Evolutionary conservation across 1,140 invertebrate genomes (phyloP).

Genomic region (Hetaerina americana): DNA sequence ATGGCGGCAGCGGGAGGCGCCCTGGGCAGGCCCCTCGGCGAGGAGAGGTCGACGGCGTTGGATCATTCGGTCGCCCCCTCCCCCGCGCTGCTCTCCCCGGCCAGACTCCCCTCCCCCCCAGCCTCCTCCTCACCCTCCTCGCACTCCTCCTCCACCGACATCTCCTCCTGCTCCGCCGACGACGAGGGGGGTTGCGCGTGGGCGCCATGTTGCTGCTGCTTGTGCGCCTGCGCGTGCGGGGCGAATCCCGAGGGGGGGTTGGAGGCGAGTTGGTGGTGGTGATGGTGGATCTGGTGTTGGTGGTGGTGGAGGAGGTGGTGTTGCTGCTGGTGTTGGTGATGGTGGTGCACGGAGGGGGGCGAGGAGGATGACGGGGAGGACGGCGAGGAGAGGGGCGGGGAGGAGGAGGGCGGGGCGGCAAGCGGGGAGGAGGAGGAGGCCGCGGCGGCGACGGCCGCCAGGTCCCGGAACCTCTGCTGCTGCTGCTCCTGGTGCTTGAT

Average conservation of each 20-base stretch:
- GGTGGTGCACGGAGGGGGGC: neutral
- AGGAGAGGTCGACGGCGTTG: neutral
- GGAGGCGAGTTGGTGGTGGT: no score
- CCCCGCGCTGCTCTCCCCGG: neutral
- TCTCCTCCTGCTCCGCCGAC: no score
- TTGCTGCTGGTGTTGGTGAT: no score
- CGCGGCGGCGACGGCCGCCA: neutral
- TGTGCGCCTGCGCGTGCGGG: neutral
- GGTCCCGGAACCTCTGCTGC: constrained; percentile 28
- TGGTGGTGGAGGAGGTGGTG: no score
- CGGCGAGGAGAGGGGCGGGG: neutral
- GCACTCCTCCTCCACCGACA: neutral
- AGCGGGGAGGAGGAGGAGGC: neutral
- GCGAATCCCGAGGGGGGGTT: neutral
- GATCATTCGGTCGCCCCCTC: neutral
- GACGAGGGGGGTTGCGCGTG: neutral
- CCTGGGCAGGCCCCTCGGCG: neutral
- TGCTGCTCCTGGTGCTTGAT: constrained; percentile 44
- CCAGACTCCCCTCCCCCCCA: neutral
- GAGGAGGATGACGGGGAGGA: neutral
- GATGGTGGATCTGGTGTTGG: no score
- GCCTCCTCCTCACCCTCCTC: neutral
- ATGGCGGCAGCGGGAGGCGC: neutral
- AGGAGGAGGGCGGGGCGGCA: neutral
- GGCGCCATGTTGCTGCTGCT: neutral